phyloP scores from a whole-genome alignment of 2,888 invertebrate species.

The Eulithis testata region DNA sequence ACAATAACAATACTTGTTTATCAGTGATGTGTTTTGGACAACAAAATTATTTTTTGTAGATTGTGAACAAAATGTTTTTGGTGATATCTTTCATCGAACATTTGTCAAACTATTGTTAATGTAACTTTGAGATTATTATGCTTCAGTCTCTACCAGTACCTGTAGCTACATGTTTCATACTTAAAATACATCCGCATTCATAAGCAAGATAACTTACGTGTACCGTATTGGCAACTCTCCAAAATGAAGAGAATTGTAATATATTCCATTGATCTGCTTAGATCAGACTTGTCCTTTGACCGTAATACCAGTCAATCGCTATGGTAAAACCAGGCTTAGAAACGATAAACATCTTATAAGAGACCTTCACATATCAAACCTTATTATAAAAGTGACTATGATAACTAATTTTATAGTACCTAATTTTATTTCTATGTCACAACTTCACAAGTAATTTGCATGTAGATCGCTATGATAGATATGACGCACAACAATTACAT shows the following conservation, averaged over 20 bases:
- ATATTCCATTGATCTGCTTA: slow-evolving; percentile 1
- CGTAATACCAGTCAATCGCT: slow-evolving; percentile 7
- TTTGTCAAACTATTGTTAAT: too few species aligned
- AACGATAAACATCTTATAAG: slow-evolving; percentile 4
- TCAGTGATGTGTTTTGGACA: too few species aligned
- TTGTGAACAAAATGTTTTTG: too few species aligned
- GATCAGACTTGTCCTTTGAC: slow-evolving; percentile 7
- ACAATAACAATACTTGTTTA: too few species aligned
- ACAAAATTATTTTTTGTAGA: too few species aligned
- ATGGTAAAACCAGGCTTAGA: neutral
- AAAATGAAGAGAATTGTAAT: slow-evolving; percentile 6
- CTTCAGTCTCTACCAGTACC: too few species aligned
- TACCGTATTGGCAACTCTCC: slow-evolving; percentile 9
- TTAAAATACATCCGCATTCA: too few species aligned
- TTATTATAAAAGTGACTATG: slow-evolving; percentile 5
- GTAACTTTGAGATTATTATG: too few species aligned
- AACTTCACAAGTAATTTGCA: slow-evolving; percentile 6
- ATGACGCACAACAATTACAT: slow-evolving; percentile 16
- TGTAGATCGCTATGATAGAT: slow-evolving; percentile 4
- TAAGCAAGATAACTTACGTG: too few species aligned
- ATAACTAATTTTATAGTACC: neutral
- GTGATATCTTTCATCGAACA: too few species aligned
- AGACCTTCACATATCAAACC: slow-evolving; percentile 3
- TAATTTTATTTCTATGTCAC: neutral
- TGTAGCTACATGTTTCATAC: too few species aligned